Evolutionary conservation across 2,888 invertebrate genomes (phyloP).

Genomic region (Teleogryllus oceanicus): DNA sequence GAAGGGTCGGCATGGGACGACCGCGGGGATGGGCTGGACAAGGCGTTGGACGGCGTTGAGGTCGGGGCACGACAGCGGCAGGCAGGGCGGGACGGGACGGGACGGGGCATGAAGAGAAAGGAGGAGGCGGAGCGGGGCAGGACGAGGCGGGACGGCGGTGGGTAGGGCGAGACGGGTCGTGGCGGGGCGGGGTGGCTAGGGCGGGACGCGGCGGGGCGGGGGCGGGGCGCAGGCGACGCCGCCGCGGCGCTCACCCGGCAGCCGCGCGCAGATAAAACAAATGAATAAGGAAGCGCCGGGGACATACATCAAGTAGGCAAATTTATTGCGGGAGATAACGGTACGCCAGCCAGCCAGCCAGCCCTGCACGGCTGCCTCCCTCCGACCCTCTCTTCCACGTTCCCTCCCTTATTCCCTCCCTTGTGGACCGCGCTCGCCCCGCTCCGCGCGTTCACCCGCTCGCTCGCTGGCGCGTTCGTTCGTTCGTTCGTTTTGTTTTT

Average conservation of each 20-base stretch:
- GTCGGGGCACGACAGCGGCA: conserved; percentile 21
- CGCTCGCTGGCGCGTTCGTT: background rate
- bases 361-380: conserved; percentile 27
- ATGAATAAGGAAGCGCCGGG: conserved; percentile 36
- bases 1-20: background rate
- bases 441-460: background rate
- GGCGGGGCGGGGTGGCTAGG: background rate
- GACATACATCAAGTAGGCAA: conserved; percentile 42
- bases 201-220: background rate
- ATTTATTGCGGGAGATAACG: conserved; percentile 41
- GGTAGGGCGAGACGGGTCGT: background rate
- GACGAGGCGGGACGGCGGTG: background rate
- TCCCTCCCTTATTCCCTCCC: background rate
- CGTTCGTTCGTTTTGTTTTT: background rate
- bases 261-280: conserved; percentile 33
- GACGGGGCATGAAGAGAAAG: conserved; percentile 18
- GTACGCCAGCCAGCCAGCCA: conserved; percentile 29
- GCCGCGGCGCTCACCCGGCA: background rate
- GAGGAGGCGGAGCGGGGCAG: background rate
- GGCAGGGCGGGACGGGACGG: background rate
- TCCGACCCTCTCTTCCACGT: conserved; percentile 20
- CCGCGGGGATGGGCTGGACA: background rate
- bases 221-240: background rate
- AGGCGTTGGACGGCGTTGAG: background rate
- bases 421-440: background rate